These are phyloP conservation scores for Scopus umbretta DNA, from an alignment of 2,113 vertebrate species.

Conservation along the genomic window DNA sequence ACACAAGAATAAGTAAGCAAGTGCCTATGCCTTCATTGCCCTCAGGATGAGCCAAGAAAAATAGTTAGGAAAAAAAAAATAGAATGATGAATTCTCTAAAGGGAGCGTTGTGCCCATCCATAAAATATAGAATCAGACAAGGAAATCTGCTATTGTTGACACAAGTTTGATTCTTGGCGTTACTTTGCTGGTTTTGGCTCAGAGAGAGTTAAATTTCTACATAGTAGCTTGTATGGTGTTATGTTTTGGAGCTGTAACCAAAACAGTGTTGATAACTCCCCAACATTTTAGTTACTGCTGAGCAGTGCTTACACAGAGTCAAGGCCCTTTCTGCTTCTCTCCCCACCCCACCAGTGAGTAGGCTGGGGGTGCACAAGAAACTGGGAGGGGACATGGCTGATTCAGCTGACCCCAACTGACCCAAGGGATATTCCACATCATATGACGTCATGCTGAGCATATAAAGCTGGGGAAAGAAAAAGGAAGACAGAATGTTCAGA, in stretches of 20 bases:
- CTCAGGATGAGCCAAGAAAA: background rate
- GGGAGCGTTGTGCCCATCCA: background rate
- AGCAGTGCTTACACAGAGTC: background rate
- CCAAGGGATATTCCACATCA: background rate
- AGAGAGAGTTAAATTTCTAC: background rate
- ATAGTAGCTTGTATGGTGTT: background rate
- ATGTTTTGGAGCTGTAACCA: background rate
- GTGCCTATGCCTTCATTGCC: background rate
- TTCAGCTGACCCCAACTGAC: background rate
- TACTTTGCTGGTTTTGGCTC: background rate
- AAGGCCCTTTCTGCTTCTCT: background rate
- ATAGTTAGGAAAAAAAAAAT: background rate
- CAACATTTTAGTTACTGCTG: background rate
- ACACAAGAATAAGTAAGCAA: background rate
- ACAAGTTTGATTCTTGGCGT: background rate
- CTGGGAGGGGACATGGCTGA: background rate
- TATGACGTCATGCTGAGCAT: background rate
- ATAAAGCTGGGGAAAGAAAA: background rate
- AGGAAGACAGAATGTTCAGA: fast-evolving
- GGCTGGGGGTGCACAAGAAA: background rate
- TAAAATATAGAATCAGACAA: background rate
- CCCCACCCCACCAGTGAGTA: fast-evolving
- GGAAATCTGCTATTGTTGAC: background rate
- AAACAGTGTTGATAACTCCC: background rate
- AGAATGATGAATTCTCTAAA: background rate